A percentile compares a stretch with the other conserved stretches of the same genome.
Evolutionary conservation across 1,140 invertebrate species (phyloP).

Genomic region (Antheraea mylitta): DNA sequence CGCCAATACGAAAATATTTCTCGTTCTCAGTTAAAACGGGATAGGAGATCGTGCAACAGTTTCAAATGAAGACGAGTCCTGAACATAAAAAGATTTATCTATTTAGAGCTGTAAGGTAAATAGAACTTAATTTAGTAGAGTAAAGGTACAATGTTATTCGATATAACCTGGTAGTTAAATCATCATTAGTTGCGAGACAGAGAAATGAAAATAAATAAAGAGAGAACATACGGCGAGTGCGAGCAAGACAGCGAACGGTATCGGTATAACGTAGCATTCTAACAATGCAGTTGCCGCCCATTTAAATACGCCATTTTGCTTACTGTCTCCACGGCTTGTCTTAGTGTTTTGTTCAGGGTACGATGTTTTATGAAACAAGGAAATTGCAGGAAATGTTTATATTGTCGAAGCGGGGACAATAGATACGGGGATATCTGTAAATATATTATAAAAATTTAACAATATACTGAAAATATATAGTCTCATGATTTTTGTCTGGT

Average conservation of each 20-base stretch:
- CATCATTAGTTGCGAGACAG: constrained; percentile 31
- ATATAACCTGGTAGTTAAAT: not conserved
- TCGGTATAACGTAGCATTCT: constrained; percentile 49
- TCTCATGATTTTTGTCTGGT: no score
- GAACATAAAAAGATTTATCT: not conserved
- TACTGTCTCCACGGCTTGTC: constrained; percentile 60
- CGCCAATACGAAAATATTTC: constrained; percentile 57
- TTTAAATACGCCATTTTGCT: constrained; percentile 79
- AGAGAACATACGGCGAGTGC: constrained; percentile 33
- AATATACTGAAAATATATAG: no score
- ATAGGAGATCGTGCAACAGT: constrained; percentile 65
- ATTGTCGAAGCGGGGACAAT: constrained; percentile 23
- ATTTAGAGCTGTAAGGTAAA: not conserved
- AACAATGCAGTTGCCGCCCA: constrained; percentile 74
- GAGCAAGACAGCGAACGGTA: constrained; percentile 49
- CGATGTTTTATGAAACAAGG: constrained; percentile 66
- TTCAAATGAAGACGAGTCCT: constrained; percentile 33
- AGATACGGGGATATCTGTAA: constrained; percentile 24
- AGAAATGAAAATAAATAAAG: constrained; percentile 64
- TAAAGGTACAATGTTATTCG: not conserved
- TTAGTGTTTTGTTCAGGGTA: constrained; percentile 51
- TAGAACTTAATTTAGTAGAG: not conserved
- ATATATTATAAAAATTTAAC: not conserved
- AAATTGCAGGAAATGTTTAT: constrained; percentile 72
- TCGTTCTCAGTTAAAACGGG: constrained; percentile 39